phyloP scores from a whole-genome alignment of 1,140 invertebrate species.

The Lordiphosa clarofinis region DNA sequence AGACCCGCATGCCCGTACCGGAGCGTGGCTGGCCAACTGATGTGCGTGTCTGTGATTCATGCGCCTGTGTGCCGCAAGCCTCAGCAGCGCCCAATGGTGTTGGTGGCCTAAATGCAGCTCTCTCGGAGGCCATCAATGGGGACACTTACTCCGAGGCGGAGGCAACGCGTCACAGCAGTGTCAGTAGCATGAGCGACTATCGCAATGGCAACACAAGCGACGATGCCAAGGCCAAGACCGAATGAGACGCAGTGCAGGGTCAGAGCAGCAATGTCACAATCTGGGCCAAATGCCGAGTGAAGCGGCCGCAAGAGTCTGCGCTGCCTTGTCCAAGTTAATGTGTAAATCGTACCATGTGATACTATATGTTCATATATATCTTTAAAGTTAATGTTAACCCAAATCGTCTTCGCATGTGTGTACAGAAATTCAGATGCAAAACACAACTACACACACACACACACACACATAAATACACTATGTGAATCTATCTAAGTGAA shows the following conservation, averaged over 20 bases:
- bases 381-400: neutral
- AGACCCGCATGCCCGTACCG: constrained; percentile 83
- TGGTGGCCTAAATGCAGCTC: neutral
- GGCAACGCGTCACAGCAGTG: neutral
- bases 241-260: constrained; percentile 33
- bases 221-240: constrained; percentile 42
- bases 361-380: constrained; percentile 25
- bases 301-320: neutral
- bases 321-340: constrained; percentile 1
- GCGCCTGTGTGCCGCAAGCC: constrained; percentile 40
- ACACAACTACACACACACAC: constrained; percentile 1
- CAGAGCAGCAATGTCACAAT: constrained; percentile 37
- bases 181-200: constrained; percentile 9
- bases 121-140: constrained; percentile 40
- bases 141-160: neutral
- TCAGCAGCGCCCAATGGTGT: constrained; percentile 13
- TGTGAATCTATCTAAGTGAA: neutral
- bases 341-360: constrained; percentile 42
- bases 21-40: constrained; percentile 85
- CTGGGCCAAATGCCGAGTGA: constrained; percentile 32
- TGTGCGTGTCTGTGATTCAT: constrained; percentile 85
- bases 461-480: neutral
- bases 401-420: too few relatives aligned
- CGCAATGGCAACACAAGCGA: constrained; percentile 18
- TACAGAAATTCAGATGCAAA: neutral